Percentiles rank a stretch among this genome's conserved stretches.
phyloP scores from a whole-genome alignment of 1,140 invertebrate genomes.

The Centruroides vittatus region DNA sequence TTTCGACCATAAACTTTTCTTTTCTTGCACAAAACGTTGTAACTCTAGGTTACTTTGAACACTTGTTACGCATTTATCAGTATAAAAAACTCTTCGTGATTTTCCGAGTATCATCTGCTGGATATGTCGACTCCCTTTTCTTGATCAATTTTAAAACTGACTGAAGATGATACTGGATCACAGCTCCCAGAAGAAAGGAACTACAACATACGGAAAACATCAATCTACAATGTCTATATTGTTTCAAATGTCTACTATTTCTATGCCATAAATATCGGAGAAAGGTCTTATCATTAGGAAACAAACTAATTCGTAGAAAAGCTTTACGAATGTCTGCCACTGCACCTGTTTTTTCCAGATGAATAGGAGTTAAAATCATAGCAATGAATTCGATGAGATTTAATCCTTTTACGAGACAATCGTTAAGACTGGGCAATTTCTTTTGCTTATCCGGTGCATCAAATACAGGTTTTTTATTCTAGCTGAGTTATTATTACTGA shows the following conservation, averaged over 20 bases:
- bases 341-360: neutral
- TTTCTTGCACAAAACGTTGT: neutral
- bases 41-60: neutral
- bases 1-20: neutral
- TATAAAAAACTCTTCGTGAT: neutral
- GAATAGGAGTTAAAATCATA: slow-evolving; percentile 19
- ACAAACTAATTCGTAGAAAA: slow-evolving; percentile 11
- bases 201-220: too few species aligned
- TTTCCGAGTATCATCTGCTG: neutral
- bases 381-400: slow-evolving; percentile 15
- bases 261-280: too few species aligned
- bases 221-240: too few species aligned
- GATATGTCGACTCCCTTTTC: neutral
- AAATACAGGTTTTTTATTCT: slow-evolving; percentile 9
- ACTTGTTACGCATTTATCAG: neutral
- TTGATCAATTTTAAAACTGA: too few species aligned
- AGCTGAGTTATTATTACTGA: slow-evolving; percentile 10
- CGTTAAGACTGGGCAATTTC: slow-evolving; percentile 3
- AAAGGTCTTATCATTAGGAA: too few species aligned
- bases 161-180: too few species aligned
- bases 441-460: slow-evolving; percentile 4
- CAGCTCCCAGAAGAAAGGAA: too few species aligned
- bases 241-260: too few species aligned
- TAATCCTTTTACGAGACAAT: slow-evolving; percentile 5
- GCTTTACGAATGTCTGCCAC: slow-evolving; percentile 12